Conservation (phyloP, 2,113 vertebrate species). For the Anguilla japonica region DNA sequence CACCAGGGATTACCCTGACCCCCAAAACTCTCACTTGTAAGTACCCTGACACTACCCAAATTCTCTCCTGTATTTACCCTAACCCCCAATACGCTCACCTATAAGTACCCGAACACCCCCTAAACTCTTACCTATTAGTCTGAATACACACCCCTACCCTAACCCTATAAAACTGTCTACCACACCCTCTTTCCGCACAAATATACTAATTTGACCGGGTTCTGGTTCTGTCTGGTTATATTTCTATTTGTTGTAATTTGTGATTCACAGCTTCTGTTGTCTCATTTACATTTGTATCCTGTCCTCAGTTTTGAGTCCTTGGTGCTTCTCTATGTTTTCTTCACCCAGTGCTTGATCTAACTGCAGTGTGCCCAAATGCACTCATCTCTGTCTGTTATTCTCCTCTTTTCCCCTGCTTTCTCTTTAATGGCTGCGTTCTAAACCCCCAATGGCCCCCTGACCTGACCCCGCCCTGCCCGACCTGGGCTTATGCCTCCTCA, state of each 20-base stretch:
- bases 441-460: conserved; percentile 41
- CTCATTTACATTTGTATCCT: too few relatives aligned
- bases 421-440: neutral
- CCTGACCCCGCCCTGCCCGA: conserved; percentile 50
- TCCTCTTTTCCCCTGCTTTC: neutral
- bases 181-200: neutral
- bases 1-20: neutral
- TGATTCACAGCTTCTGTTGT: too few relatives aligned
- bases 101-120: neutral
- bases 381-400: conserved; percentile 28
- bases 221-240: neutral
- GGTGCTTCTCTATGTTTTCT: neutral
- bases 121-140: neutral
- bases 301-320: too few relatives aligned
- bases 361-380: conserved; percentile 38
- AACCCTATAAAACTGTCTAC: neutral
- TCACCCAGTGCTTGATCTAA: conserved; percentile 5
- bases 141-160: too few relatives aligned
- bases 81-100: neutral
- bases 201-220: too few relatives aligned
- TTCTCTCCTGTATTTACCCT: neutral
- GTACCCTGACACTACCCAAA: conserved; percentile 42
- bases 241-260: neutral
- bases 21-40: conserved; percentile 74
- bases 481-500: conserved; percentile 24